phyloP scores from a whole-genome alignment of 2,797 vertebrate species.

The Heliangelus exortis region DNA sequence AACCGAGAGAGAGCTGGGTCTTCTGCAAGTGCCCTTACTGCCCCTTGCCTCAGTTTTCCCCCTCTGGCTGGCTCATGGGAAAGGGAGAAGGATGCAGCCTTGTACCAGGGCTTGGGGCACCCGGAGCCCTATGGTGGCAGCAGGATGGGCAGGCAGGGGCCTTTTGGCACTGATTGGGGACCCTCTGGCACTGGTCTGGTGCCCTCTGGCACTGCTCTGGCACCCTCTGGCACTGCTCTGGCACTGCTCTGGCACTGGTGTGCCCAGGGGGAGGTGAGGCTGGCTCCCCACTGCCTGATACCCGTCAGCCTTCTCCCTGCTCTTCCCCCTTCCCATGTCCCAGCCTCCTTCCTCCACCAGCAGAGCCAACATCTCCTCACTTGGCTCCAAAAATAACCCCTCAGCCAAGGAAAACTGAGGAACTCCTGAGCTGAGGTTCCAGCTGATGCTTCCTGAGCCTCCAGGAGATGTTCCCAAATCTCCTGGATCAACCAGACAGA shows the following conservation, averaged over 20 bases:
- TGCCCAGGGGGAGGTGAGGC: neutral
- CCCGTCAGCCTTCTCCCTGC: neutral
- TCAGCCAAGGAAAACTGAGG: neutral
- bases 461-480: neutral
- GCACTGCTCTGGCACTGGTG: neutral
- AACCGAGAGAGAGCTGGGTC: neutral
- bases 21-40: neutral
- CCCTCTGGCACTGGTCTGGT: neutral
- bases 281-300: neutral
- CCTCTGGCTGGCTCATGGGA: neutral
- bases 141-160: accelerated
- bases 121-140: accelerated
- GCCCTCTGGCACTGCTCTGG: neutral
- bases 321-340: neutral
- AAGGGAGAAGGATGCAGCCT: neutral
- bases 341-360: neutral
- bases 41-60: neutral
- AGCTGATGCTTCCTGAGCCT: neutral
- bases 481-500: neutral
- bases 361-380: neutral
- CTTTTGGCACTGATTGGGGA: neutral
- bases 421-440: accelerated
- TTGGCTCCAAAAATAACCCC: constrained; percentile 42
- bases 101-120: accelerated
- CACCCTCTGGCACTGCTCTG: neutral